These are phyloP conservation scores for Eristalis arbustorum DNA, from an alignment of 2,888 invertebrate species.

Conservation along the genomic window DNA sequence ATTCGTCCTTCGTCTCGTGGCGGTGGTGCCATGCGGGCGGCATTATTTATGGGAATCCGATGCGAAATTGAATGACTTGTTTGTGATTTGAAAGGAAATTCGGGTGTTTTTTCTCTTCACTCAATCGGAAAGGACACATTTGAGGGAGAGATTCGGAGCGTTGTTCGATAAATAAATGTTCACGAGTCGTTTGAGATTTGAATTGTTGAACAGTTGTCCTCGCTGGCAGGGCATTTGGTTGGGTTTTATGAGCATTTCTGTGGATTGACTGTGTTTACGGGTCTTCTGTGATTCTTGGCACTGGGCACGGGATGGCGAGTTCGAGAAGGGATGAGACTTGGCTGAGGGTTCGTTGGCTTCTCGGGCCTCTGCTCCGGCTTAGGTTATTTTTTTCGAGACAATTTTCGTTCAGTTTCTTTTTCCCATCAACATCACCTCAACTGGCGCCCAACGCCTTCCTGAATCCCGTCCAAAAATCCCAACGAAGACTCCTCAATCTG, in stretches of 20 bases:
- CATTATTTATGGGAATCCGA: conserved; percentile 56
- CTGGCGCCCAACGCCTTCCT: too few species aligned
- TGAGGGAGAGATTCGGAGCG: background rate
- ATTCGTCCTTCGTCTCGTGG: conserved; percentile 35
- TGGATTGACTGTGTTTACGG: background rate
- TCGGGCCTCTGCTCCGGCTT: too few species aligned
- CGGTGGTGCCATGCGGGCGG: conserved; percentile 4
- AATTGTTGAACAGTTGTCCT: background rate
- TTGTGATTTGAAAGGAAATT: conserved; percentile 49
- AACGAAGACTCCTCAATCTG: too few species aligned
- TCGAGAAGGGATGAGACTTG: background rate
- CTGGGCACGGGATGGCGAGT: too few species aligned
- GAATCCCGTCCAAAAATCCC: too few species aligned
- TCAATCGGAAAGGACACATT: too few species aligned
- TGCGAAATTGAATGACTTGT: conserved; percentile 65
- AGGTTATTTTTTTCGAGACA: too few species aligned
- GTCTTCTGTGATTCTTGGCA: background rate
- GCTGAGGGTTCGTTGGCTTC: background rate
- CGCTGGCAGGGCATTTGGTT: background rate
- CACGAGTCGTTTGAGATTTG: conserved; percentile 36
- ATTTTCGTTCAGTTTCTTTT: too few species aligned
- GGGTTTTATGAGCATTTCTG: background rate
- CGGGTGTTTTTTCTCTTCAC: too few species aligned
- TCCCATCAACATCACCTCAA: too few species aligned
- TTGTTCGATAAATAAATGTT: conserved; percentile 22